Evolutionary conservation across 2,113 vertebrate genomes (phyloP), one percentile per base, ranked within the genome.

Genomic region (Bubo scandiacus): DNA sequence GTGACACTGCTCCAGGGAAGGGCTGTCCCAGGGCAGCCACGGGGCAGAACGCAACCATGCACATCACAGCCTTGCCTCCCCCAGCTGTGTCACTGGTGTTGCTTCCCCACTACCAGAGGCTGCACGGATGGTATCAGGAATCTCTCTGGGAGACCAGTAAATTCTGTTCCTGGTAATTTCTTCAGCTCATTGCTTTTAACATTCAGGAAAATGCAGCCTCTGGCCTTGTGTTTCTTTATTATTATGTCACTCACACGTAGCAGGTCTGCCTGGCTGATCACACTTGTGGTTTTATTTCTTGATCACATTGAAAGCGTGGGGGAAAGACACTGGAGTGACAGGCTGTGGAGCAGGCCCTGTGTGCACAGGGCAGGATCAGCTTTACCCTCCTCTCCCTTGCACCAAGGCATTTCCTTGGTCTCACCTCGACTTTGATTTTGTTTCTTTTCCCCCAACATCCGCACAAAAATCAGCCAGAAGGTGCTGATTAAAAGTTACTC

Each of bases 181-280:
- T 91, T 88, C n/a, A 52, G 20, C 25, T 74, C 0, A 0, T 45
- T 75, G 43, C 57, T 92, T 71, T 81, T 84, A 81, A 26, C 2
- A 0, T 54, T 81, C 1, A 3, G 47, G 47, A 77, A 55, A 62
- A 34, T 38, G 11, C 42, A 42, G 81, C 29, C 34, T 70, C 42
- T 81, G 82, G 45, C 45, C 55, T 80, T 2, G 2, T 1, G 1
- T n/a, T 73, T 72, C 5, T 42, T 25, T 18, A 1, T 42, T 57
- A 20, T 16, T 72, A 26, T 40, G 26, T 88, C 14, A 5, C 26
- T 83, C 0, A 0, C 36, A 42, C 0, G 0, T 51, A 51, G 38
- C 2, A 2, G 9, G 26, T 91, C 80, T 78, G 25, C 52, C 23
- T 2, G 12, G 45, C 74, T 49, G 45, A 54, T 73, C 8, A 11